Evolutionary conservation across 2,113 vertebrate genomes (phyloP).

Genomic region (Grammomys surdaster): DNA sequence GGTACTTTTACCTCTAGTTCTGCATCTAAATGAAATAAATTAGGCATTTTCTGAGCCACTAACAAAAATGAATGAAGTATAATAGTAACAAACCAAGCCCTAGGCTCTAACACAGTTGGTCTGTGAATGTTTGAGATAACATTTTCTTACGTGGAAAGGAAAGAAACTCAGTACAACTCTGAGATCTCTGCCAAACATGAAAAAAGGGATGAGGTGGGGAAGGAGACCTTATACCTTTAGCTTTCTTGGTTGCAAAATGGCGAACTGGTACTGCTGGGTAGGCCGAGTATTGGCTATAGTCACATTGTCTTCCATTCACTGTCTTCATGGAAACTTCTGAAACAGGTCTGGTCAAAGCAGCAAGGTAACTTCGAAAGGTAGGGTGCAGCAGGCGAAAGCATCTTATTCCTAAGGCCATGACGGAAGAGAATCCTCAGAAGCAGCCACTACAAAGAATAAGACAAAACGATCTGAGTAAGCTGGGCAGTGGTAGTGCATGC

Average conservation of each 20-base stretch:
- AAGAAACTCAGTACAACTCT: constrained; percentile 10
- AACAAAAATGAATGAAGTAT: neutral
- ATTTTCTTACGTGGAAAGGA: neutral
- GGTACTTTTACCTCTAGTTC: constrained; percentile 53
- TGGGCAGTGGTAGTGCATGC: neutral
- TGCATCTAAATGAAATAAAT: constrained; percentile 61
- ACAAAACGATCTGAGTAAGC: constrained; percentile 46
- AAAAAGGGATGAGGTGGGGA: neutral
- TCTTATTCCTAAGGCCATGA: constrained; percentile 85
- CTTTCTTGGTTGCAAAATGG: constrained; percentile 94
- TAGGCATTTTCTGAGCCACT: constrained; percentile 36
- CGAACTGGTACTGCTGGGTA: constrained; percentile 81
- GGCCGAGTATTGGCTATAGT: constrained; percentile 41
- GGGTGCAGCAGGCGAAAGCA: constrained; percentile 85
- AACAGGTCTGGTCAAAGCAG: constrained; percentile 57
- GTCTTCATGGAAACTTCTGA: constrained; percentile 41
- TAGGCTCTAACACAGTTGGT: neutral
- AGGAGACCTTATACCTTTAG: constrained; percentile 85
- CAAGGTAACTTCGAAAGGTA: constrained; percentile 78
- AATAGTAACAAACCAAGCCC: constrained; percentile 27
- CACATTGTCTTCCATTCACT: constrained; percentile 44
- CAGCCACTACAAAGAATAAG: constrained; percentile 53
- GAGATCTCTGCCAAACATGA: constrained; percentile 25
- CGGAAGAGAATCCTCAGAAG: constrained; percentile 2
- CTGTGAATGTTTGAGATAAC: constrained; percentile 24